Evolutionary conservation across 2,797 vertebrate species (phyloP), one percentile per base, ranked within the genome.

Genomic region (Austrolebias charrua): DNA sequence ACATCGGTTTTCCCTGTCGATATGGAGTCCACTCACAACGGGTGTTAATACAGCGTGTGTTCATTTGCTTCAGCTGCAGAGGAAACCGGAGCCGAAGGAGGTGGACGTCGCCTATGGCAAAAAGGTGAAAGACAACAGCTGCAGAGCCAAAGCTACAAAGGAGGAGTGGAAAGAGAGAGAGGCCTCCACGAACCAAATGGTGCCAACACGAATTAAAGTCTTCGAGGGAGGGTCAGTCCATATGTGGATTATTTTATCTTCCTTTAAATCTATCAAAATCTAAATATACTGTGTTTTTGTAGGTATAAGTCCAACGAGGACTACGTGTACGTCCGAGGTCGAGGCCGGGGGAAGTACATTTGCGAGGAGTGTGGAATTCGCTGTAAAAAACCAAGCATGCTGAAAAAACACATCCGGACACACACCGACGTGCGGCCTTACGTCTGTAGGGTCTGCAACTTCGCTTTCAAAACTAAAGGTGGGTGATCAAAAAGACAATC

Each of bases 401-500:
- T 99, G 69, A 99, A 98, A 75, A 99, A 99, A 89, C 98, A 99
- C 82, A 99, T 99, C 82, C 94, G 98, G 59, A 98, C 98, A 29
- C 98, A 99, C 61, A 98, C 97, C 1, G 98, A 99, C 31, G 95
- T 99, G 63, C 92, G 98, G 72, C 98, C 98, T 28, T 99, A 98
- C 5, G 93, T 98, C 75, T 99, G 98, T 94, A 96, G 96, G 85
- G 88, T 96, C 87, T 99, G 98, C 91, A 98, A 98, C 89, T 99
- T 99, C 45, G 98, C 98, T 82, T 99, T 99, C 87, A 99, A 99
- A 92, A 99, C 98, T 48, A 99, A 99, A 99, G 98, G 98, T 98
- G 90, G 6, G 77, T 7, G 24, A 42, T 48, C 2, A 46, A 47
- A 6, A 42, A 44, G 3, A 42, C 18, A 4, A 19, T 43, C 33